Percentiles rank a stretch among this genome's conserved stretches.
Evolutionary conservation across 2,797 vertebrate genomes (phyloP).

Genomic region (Acipenser oxyrinchus): DNA sequence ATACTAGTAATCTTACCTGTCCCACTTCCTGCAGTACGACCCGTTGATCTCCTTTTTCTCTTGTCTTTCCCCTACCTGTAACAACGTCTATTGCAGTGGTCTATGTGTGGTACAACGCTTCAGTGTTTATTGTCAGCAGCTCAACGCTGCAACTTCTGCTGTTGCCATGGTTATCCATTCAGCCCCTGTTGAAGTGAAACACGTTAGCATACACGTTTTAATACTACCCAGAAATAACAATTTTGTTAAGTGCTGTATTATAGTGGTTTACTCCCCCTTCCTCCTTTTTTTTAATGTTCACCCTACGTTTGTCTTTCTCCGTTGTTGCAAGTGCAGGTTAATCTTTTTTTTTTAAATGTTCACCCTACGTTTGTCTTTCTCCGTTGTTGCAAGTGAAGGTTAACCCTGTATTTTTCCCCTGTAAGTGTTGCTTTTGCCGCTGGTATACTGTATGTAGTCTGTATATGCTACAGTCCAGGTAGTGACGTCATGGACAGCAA

Average conservation of each 20-base stretch:
- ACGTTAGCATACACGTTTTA: conserved; percentile 15
- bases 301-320: not conserved
- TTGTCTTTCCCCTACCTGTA: conserved; percentile 20
- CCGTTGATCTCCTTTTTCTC: conserved; percentile 20
- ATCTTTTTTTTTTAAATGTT: too few relatives aligned
- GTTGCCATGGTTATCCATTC: conserved; percentile 76
- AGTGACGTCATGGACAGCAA: too few relatives aligned
- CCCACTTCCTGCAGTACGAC: conserved; percentile 33
- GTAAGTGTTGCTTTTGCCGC: not conserved
- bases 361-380: not conserved
- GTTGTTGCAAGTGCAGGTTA: not conserved
- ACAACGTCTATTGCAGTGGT: conserved; percentile 20
- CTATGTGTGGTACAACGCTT: conserved; percentile 26
- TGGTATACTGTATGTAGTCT: too few relatives aligned
- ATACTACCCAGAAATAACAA: conserved; percentile 12
- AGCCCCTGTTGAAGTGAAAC: conserved; percentile 36
- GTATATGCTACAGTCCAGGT: too few relatives aligned
- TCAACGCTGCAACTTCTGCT: conserved; percentile 51
- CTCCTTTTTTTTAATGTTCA: not conserved
- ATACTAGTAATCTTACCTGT: conserved; percentile 47
- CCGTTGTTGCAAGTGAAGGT: conserved; percentile 1
- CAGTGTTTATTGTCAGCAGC: conserved; percentile 46
- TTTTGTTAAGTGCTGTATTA: conserved; percentile 20
- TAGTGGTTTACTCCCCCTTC: not conserved
- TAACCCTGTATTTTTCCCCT: conserved; percentile 4